Evolutionary conservation across 2,113 vertebrate species (phyloP).

Genomic region (Rhodinocichla rosea): DNA sequence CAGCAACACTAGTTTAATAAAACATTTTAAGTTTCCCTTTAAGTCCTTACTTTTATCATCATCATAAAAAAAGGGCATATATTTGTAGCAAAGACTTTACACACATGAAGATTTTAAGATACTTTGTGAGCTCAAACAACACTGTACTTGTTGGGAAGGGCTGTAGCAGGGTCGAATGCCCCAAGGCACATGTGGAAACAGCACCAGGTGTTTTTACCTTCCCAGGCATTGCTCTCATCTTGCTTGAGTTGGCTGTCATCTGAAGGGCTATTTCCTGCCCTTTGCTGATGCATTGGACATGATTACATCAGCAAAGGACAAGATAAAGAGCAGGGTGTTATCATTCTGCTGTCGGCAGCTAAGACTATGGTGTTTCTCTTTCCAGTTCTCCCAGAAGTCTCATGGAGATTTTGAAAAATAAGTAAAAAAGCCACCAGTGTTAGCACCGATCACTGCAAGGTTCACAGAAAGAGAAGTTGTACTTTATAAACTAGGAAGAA

Average conservation of each 20-base stretch:
- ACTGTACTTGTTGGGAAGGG: neutral
- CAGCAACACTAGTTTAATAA: neutral
- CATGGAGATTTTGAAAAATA: neutral
- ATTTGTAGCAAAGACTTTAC: neutral
- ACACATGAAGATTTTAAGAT: neutral
- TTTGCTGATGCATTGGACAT: neutral
- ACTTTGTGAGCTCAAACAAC: neutral
- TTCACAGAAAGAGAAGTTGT: neutral
- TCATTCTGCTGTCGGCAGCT: neutral
- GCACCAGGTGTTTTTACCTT: neutral
- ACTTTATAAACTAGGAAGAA: neutral
- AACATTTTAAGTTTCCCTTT: neutral
- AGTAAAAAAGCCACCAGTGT: fast-evolving
- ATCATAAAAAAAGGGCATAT: neutral
- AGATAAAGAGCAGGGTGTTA: neutral
- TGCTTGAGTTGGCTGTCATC: neutral
- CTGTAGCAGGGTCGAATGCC: neutral
- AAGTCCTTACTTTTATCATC: neutral
- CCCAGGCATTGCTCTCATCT: neutral
- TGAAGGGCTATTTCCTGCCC: neutral
- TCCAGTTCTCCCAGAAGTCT: neutral
- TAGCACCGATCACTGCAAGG: neutral
- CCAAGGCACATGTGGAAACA: neutral
- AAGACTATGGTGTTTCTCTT: neutral
- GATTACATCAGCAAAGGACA: neutral